These are phyloP conservation scores for Dipodomys spectabilis DNA, from an alignment of 2,113 vertebrate genomes.

Conservation along the genomic window DNA sequence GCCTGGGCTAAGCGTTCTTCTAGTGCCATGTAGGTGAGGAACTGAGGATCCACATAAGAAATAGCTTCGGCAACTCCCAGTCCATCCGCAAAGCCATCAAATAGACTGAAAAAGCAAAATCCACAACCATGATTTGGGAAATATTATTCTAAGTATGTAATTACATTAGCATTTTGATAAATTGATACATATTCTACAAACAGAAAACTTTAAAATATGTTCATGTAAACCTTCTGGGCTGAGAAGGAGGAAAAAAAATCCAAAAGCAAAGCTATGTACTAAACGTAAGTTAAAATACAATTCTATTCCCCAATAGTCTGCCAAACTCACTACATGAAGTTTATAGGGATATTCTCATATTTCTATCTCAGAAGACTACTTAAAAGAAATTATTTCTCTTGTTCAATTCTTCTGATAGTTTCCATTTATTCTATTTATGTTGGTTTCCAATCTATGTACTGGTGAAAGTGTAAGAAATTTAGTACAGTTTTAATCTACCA, in stretches of 20 bases:
- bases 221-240: not conserved
- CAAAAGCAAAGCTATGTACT: not conserved
- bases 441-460: constrained; percentile 28
- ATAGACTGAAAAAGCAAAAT: constrained; percentile 77
- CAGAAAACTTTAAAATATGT: constrained; percentile 47
- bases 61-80: constrained; percentile 86
- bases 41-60: constrained; percentile 86
- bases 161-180: not conserved
- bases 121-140: not conserved
- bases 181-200: not conserved
- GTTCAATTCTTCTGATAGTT: not conserved
- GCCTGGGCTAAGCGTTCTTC: constrained; percentile 88
- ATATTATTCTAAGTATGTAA: constrained; percentile 14
- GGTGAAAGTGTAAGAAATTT: not conserved
- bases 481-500: constrained; percentile 16
- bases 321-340: not conserved
- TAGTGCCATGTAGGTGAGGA: constrained; percentile 87
- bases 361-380: not conserved
- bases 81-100: constrained; percentile 88
- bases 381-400: not conserved
- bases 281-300: not conserved
- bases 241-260: not conserved
- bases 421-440: constrained; percentile 3
- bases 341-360: not conserved
- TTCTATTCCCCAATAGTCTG: not conserved